Conservation (phyloP, 2,113 vertebrate species). For the Sylvilagus bachmani region DNA sequence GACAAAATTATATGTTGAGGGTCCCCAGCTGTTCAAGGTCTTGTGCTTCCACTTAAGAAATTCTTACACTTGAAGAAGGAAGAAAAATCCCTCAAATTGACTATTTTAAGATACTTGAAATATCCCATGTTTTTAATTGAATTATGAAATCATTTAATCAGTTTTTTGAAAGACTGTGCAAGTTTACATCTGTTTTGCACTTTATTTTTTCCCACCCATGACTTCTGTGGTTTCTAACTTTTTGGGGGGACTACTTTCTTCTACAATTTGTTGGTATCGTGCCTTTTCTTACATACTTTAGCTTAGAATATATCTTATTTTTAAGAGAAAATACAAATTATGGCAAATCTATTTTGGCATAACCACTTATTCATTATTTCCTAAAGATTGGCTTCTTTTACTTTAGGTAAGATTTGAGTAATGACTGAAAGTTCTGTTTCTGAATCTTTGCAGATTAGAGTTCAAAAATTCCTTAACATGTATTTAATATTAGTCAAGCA, state of each 20-base stretch:
- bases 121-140: conserved; percentile 16
- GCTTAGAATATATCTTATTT: conserved; percentile 23
- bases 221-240: not conserved
- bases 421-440: not conserved
- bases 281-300: not conserved
- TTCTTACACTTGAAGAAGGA: conserved; percentile 18
- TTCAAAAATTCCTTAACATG: not conserved
- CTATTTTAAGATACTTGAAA: not conserved
- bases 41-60: conserved; percentile 44
- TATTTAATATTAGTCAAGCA: not conserved
- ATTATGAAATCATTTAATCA: not conserved
- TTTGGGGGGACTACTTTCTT: not conserved
- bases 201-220: not conserved
- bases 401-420: conserved; percentile 26
- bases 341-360: conserved; percentile 36
- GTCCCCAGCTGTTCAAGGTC: not conserved
- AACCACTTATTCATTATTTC: not conserved
- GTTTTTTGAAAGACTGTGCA: not conserved
- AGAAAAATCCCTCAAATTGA: not conserved
- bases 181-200: not conserved
- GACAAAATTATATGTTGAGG: not conserved
- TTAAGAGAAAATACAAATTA: not conserved
- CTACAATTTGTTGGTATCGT: conserved; percentile 1
- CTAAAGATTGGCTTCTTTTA: conserved; percentile 24
- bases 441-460: not conserved